Base-by-base conservation (phyloP, 2,113 vertebrate genomes). In the Pseudorhombus dupliciocellatus region DNA sequence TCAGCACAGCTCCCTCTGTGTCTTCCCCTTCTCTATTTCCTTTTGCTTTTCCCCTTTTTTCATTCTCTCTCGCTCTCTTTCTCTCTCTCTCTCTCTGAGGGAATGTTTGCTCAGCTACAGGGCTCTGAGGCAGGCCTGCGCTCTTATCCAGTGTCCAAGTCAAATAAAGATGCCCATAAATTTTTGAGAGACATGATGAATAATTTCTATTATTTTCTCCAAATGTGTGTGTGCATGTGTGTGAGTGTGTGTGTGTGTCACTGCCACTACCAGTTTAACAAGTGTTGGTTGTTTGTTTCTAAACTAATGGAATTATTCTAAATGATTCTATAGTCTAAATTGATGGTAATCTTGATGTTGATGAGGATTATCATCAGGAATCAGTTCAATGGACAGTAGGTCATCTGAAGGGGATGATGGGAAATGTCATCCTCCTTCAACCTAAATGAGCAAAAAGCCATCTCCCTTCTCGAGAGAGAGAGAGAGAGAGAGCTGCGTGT, bases 111-210 rank as follows among this genome's bases (percentile, higher is more conserved):
- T 85, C 78, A 84, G 84, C 85, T 87, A 70, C 75, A 80, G 74
- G 77, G 83, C 90, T 92, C 75, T 50, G 80, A 89, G 87, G 85
- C 82, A 81, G 82, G 56, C 76, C 78, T 2, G 0, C 72, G 70
- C 74, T 87, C 80, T 85, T 75, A 81, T 62, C 75, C 79, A 56
- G 56, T 73, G 76, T 88, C 89, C 89, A 88, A 89, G 75, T 86
- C 85, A 89, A 89, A 92, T 90, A 90, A 83, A 87, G 71, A 88
- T 53, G 67, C 56, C 76, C 77, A 88, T 90, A 88, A 80, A 90
- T 90, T 61, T 87, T 90, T 87, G 70, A 91, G 65, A 34, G 56
- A 73, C 34, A 53, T 31, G 0, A 85, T 89, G 70, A 90, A 88
- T 90, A 75, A 87, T 90, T 85, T 78, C 71, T 72, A 46, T 65